Evolutionary conservation across 2,797 vertebrate genomes (phyloP).

Genomic region (Australoheros facetus): DNA sequence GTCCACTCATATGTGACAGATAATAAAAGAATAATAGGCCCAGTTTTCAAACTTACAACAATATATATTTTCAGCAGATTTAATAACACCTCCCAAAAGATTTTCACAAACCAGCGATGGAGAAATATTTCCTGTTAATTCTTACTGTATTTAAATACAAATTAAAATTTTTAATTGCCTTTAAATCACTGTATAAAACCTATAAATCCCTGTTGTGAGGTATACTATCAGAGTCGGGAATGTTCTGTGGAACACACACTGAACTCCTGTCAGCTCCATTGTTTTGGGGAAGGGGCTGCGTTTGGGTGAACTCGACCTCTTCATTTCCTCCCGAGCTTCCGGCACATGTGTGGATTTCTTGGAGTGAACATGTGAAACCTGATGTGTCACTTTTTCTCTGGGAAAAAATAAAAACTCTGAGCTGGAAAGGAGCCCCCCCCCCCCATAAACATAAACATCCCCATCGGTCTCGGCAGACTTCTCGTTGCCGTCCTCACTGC

Average conservation of each 20-base stretch:
- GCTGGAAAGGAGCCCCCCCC: conserved; percentile 27
- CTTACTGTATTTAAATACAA: neutral
- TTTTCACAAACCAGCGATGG: neutral
- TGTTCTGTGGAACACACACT: neutral
- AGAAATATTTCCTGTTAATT: neutral
- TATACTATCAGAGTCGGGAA: neutral
- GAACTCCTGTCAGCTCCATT: neutral
- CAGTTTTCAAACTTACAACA: neutral
- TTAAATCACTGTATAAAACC: neutral
- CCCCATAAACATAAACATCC: conserved; percentile 56
- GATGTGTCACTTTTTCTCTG: conserved; percentile 34
- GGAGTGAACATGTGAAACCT: neutral
- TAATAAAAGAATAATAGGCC: neutral
- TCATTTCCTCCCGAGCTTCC: neutral
- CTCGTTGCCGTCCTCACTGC: neutral
- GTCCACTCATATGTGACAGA: neutral
- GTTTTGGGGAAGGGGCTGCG: neutral
- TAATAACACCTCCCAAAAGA: neutral
- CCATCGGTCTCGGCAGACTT: conserved; percentile 11
- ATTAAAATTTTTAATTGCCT: neutral
- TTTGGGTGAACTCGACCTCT: neutral
- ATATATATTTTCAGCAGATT: neutral
- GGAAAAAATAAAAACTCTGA: neutral
- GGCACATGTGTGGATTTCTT: neutral
- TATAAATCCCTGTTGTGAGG: neutral